Evolutionary conservation across 2,888 invertebrate species (phyloP).

Genomic region (Ormia ochracea): DNA sequence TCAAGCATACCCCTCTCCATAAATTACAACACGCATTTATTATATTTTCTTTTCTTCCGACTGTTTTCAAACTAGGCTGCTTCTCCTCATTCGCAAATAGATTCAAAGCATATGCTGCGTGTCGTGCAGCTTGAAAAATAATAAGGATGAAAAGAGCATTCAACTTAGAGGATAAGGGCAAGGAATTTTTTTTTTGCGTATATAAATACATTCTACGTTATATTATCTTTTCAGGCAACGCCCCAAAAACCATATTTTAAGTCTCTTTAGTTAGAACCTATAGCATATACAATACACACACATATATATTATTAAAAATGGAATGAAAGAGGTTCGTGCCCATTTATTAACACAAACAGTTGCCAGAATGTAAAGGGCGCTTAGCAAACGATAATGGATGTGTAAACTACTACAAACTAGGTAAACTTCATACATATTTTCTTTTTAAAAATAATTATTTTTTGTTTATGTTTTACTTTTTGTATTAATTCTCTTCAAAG

Average conservation of each 20-base stretch:
- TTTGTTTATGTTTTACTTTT: conserved; percentile 32
- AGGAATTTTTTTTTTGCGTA: too few species aligned
- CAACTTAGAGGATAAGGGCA: too few species aligned
- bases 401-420: conserved; percentile 30
- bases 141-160: too few species aligned
- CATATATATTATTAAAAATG: neutral
- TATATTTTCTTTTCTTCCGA: too few species aligned
- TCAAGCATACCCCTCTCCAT: too few species aligned
- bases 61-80: too few species aligned
- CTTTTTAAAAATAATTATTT: conserved; percentile 20
- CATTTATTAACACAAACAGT: conserved; percentile 33
- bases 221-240: too few species aligned
- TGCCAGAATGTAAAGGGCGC: conserved; percentile 51
- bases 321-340: neutral
- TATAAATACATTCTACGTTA: too few species aligned
- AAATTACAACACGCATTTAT: too few species aligned
- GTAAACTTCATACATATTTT: conserved; percentile 1
- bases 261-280: conserved; percentile 1
- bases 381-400: conserved; percentile 4
- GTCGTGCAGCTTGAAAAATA: too few species aligned
- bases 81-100: too few species aligned
- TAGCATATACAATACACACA: neutral
- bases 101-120: too few species aligned
- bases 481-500: conserved; percentile 48
- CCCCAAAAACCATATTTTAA: neutral